A percentile compares a stretch with the other conserved stretches of the same genome.
Conservation (phyloP, 2,888 invertebrate genomes). For the Chirona hameri region DNA sequence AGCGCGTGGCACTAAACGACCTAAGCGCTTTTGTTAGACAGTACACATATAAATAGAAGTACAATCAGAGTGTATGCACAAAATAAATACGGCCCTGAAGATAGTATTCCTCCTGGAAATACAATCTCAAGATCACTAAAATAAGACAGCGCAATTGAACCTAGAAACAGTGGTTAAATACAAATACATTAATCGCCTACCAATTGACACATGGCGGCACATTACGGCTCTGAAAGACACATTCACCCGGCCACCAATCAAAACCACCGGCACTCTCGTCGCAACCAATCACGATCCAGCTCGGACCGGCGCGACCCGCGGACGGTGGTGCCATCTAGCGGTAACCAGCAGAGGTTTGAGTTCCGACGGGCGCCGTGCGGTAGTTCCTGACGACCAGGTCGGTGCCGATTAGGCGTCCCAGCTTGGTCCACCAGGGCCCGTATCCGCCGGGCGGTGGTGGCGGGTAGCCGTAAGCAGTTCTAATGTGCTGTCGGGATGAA, state of each 20-base stretch:
- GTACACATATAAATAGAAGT: not conserved
- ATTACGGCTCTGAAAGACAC: not conserved
- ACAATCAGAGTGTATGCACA: not conserved
- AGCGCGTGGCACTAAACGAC: no score
- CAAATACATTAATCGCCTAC: not conserved
- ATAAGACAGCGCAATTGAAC: not conserved
- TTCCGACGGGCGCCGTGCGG: not conserved
- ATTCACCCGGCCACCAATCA: not conserved
- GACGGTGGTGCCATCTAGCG: not conserved
- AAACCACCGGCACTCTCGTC: not conserved
- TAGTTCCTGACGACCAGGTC: conserved; percentile 23
- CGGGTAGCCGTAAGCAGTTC: not conserved
- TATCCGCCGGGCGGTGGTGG: conserved; percentile 3
- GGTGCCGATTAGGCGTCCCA: conserved; percentile 1
- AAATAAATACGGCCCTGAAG: not conserved
- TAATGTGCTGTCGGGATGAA: conserved; percentile 28
- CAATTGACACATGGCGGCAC: not conserved
- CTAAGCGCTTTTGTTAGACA: no score
- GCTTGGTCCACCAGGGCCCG: conserved; percentile 10
- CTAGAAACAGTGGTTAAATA: not conserved
- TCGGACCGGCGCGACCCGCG: not conserved
- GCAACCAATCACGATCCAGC: not conserved
- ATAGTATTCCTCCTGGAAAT: not conserved
- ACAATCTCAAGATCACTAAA: not conserved
- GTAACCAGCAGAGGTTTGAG: not conserved